Base-by-base conservation (phyloP, 2,888 invertebrate species). In the Xiphydria camelus region DNA sequence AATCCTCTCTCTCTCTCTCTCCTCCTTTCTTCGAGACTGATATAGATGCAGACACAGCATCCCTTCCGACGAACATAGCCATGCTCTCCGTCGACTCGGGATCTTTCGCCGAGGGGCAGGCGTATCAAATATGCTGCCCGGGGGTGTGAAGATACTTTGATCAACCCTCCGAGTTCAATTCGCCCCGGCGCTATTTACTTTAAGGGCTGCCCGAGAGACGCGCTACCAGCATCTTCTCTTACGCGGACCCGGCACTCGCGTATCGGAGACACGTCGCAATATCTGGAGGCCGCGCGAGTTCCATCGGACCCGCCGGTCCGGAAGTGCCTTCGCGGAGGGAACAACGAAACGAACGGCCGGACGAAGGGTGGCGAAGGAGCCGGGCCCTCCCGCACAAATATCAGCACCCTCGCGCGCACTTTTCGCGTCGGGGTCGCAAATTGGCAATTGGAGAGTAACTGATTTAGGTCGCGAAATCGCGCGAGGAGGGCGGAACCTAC, bases 111-210 rank as follows among this genome's bases (percentile, higher is more conserved):
- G 9, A n/a, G 12, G 12, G 15, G 15, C 29, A 15, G 34, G 55
- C 57, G 58, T 66, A 68, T 68, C 66, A 66, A 68, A 68, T 70
- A 70, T 67, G 64, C 62, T 63, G 68, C 69, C 67, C 51, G 61
- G 51, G 70, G 70, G 69, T 70, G 70, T 66, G 63, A 68, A 66
- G 64, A 64, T 67, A 68, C 70, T 70, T 70, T 70, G 70, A 70
- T 70, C 70, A 65, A 60, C 60, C 62, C 57, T 40, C n/a, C n/a
- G n/a, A n/a, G n/a, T n/a, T 39, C 37, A 19, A 5, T 19, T 19
- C 57, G 57, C 55, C 57, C 57, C 55, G 47, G 41, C 54, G 57
- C 57, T 70, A 62, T 70, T 70, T 68, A 68, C 68, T 64, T 59
- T 68, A 61, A 69, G 69, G 69, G 68, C 61, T 54, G 58, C 60